Conservation (phyloP, 2,797 vertebrate species). For the Pygocentrus nattereri region DNA sequence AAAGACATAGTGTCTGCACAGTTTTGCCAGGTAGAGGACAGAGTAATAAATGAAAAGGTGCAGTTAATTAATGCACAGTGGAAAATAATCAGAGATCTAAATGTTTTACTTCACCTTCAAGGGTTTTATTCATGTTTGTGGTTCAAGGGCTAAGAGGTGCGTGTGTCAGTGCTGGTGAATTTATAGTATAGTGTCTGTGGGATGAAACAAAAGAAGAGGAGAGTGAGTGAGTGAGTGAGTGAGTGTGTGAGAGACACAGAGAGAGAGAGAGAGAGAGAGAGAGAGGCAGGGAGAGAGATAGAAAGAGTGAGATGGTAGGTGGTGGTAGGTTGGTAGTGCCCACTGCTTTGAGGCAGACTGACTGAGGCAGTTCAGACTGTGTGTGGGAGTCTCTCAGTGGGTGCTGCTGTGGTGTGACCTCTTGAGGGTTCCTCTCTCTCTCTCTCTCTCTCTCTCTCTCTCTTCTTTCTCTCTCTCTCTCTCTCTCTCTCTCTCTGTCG, state of each 20-base stretch:
- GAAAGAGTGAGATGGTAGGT: constrained; percentile 42
- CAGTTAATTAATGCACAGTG: constrained; percentile 24
- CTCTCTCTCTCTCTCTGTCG: constrained; percentile 54
- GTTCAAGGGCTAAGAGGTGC: neutral
- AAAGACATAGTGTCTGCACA: constrained; percentile 1
- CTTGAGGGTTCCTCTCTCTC: constrained; percentile 36
- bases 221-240: constrained; percentile 10
- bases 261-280: neutral
- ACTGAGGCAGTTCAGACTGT: constrained; percentile 64
- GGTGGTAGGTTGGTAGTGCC: constrained; percentile 59
- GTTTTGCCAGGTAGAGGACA: neutral
- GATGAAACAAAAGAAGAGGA: constrained; percentile 40
- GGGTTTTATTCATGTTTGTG: constrained; percentile 31
- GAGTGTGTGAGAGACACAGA: constrained; percentile 9
- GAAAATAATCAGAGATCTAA: constrained; percentile 9
- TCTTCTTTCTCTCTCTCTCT: constrained; percentile 55
- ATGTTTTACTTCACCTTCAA: constrained; percentile 1
- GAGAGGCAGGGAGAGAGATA: too few species aligned
- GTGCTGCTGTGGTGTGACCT: constrained; percentile 61
- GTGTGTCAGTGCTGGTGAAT: constrained; percentile 4
- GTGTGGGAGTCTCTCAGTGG: constrained; percentile 70
- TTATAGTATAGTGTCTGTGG: constrained; percentile 9
- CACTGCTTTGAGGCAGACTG: constrained; percentile 50
- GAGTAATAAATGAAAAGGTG: constrained; percentile 12
- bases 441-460: constrained; percentile 14